Conservation (phyloP, 2,113 vertebrate species). For the Cichladusa arquata region DNA sequence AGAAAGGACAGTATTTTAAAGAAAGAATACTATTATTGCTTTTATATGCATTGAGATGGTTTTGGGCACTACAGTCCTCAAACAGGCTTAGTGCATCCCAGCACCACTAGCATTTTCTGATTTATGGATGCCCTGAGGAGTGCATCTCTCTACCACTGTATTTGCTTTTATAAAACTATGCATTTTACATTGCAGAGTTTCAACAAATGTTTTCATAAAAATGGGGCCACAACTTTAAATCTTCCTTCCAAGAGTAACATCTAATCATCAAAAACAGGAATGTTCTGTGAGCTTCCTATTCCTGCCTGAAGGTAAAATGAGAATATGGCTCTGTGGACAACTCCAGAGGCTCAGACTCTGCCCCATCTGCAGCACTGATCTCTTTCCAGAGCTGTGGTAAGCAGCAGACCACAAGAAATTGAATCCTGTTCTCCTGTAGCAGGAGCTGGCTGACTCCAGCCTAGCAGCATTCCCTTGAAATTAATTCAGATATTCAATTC, state of each 20-base stretch:
- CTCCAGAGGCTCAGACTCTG: background rate
- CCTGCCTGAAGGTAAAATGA: background rate
- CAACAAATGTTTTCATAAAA: background rate
- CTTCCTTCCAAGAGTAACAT: slow-evolving; percentile 36
- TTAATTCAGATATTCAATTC: background rate
- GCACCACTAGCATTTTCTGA: background rate
- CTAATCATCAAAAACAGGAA: background rate
- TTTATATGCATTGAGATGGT: background rate
- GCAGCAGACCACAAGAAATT: background rate
- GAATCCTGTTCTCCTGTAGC: background rate
- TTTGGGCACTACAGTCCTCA: background rate
- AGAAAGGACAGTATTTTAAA: background rate
- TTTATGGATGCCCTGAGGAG: background rate
- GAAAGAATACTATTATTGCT: background rate
- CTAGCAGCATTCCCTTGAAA: background rate
- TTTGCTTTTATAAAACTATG: background rate
- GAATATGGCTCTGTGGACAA: background rate
- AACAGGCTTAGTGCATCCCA: background rate
- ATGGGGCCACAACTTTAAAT: background rate
- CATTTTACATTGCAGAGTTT: background rate
- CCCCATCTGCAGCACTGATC: background rate
- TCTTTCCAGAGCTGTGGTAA: background rate
- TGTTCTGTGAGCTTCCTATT: background rate
- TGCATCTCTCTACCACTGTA: accelerated
- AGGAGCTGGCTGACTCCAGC: background rate